phyloP scores from a whole-genome alignment of 2,113 vertebrate genomes.

The Physeter macrocephalus region DNA sequence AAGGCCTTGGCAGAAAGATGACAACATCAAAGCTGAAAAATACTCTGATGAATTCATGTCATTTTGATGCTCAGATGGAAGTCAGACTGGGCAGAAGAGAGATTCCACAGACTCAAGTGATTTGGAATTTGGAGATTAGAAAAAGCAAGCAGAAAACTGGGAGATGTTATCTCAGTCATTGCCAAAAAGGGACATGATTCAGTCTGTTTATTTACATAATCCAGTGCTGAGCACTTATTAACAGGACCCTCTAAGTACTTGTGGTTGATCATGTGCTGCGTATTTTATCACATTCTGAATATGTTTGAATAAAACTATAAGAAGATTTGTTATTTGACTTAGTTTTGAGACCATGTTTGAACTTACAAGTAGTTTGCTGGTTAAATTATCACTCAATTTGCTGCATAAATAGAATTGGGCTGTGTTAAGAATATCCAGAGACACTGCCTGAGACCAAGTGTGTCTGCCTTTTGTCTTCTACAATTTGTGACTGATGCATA shows the following conservation, averaged over 20 bases:
- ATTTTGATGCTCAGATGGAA: not conserved
- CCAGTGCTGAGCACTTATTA: not conserved
- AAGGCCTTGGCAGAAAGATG: not conserved
- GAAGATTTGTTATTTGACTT: not conserved
- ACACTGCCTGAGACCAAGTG: not conserved
- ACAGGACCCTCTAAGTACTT: not conserved
- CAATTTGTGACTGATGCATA: not conserved
- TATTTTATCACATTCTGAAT: not conserved
- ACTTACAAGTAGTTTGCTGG: not conserved
- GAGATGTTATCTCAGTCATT: slow-evolving; percentile 5
- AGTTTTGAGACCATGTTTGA: not conserved
- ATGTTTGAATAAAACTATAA: not conserved
- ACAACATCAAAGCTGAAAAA: not conserved
- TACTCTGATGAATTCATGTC: not conserved
- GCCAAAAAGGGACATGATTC: not conserved
- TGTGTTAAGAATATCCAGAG: not conserved
- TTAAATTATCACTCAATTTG: not conserved
- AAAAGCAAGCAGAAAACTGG: not conserved
- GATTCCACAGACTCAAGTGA: not conserved
- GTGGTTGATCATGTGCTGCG: not conserved
- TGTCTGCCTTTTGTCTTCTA: not conserved
- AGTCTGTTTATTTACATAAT: not conserved
- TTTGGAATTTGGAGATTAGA: slow-evolving; percentile 28
- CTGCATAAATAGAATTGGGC: not conserved
- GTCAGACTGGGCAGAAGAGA: not conserved